A percentile compares a stretch with the other conserved stretches of the same genome.
These are phyloP conservation scores for Hypsibius dujardini DNA, from an alignment of 1,140 invertebrate species.

Conservation along the genomic window DNA sequence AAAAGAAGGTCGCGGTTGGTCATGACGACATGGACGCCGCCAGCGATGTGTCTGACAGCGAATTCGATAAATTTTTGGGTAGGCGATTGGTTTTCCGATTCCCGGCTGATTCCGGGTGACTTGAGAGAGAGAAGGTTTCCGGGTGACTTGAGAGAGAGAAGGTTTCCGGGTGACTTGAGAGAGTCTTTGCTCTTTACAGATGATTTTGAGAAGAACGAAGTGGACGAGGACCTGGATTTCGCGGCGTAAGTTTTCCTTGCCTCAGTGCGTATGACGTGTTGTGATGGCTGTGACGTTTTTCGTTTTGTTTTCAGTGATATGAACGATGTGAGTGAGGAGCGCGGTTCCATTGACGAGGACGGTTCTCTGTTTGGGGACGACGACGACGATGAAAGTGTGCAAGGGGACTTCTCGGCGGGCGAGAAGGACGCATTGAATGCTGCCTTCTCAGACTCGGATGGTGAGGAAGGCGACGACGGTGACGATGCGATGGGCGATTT, in stretches of 20 bases:
- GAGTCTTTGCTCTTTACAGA: constrained; percentile 23
- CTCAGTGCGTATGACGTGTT: neutral
- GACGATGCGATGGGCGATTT: constrained; percentile 29
- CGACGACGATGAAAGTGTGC: constrained; percentile 12
- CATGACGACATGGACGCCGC: constrained; percentile 41
- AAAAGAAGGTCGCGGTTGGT: constrained; percentile 29
- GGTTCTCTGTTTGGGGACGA: constrained; percentile 29
- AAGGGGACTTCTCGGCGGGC: neutral
- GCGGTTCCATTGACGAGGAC: constrained; percentile 29
- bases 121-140: neutral
- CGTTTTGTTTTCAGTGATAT: constrained; percentile 23
- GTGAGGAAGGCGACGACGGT: constrained; percentile 23
- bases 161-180: constrained; percentile 17
- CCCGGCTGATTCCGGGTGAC: constrained; percentile 21
- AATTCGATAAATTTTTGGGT: constrained; percentile 46
- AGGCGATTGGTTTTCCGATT: constrained; percentile 22
- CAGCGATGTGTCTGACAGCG: constrained; percentile 66
- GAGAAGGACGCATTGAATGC: constrained; percentile 19
- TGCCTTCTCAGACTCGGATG: neutral
- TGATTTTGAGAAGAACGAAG: constrained; percentile 27
- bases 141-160: constrained; percentile 19
- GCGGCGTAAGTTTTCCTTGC: constrained; percentile 23
- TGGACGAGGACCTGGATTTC: constrained; percentile 25
- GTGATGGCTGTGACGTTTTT: constrained; percentile 26
- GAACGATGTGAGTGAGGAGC: constrained; percentile 25